Base-by-base conservation (phyloP, 1,140 invertebrate genomes). In the Sinella curviseta region DNA sequence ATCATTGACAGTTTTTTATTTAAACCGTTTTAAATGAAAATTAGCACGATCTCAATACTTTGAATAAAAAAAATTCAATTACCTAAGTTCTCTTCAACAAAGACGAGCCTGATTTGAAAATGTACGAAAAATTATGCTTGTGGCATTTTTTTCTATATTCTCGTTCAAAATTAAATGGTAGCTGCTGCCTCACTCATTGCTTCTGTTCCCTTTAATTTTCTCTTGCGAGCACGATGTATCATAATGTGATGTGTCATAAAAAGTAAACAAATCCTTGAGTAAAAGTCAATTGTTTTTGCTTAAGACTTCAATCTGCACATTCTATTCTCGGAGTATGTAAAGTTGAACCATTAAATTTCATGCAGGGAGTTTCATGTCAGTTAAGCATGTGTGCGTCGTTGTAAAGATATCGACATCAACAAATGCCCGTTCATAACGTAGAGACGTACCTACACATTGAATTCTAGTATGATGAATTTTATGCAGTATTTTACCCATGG, bases 181-280 rank as follows among this genome's bases (percentile, higher is more conserved):
- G 4, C n/a, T n/a, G n/a, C n/a, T n/a, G n/a, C n/a, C n/a, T n/a
- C n/a, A n/a, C n/a, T n/a, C n/a, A n/a, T n/a, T n/a, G 39, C 4
- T 48, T 48, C 39, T 48, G 4, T 17, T 48, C 39, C 39, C 39
- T 48, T 48, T 48, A 48, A 48, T 48, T 17, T 48, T 48, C 39
- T 8, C 4, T 17, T 48, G 39, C 39, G 39, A 8, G 39, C 39
- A 48, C 39, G 17, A 17, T 8, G 39, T 17, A 48, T 48, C 17
- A 48, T 17, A 8, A 48, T 48, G 4, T 48, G n/a, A n/a, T n/a
- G n/a, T 60, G 24, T 26, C 4, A 60, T n/a, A 24, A 4, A 60
- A 24, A n/a, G 55, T 60, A 60, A 60, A 26, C n/a, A 60, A 60
- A n/a, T n/a, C n/a, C n/a, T n/a, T n/a, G n/a, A 60, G 55, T 60